Conservation (phyloP, 2,113 vertebrate species). For the Rafetus swinhoei region DNA sequence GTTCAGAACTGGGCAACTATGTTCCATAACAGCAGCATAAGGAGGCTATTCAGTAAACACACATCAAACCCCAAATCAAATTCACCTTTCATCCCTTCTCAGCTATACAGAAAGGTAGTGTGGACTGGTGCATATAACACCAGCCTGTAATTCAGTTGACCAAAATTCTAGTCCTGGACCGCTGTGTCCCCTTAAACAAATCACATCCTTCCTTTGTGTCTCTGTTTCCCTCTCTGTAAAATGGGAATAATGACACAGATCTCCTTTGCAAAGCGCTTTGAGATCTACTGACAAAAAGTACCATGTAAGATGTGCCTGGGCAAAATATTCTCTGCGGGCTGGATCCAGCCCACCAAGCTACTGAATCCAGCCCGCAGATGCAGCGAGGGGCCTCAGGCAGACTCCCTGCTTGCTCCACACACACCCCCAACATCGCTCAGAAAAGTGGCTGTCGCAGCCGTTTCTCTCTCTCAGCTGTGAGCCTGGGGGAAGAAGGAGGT, state of each 20-base stretch:
- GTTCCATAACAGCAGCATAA: not conserved
- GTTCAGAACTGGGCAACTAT: fast-evolving
- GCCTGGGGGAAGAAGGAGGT: too few relatives aligned
- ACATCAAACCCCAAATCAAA: not conserved
- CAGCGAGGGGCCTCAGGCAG: too few relatives aligned
- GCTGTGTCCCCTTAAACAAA: not conserved
- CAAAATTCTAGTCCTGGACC: not conserved
- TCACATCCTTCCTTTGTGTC: not conserved
- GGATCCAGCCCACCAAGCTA: too few relatives aligned
- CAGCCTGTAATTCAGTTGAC: fast-evolving
- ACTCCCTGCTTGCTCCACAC: too few relatives aligned
- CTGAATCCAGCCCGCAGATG: too few relatives aligned
- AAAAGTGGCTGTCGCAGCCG: too few relatives aligned
- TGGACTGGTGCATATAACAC: not conserved
- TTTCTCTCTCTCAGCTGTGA: too few relatives aligned
- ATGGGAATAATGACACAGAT: not conserved
- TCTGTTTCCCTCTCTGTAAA: not conserved
- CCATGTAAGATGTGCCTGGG: too few relatives aligned
- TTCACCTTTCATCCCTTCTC: fast-evolving
- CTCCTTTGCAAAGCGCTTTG: not conserved
- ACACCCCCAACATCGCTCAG: too few relatives aligned
- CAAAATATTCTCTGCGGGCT: too few relatives aligned
- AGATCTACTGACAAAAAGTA: not conserved
- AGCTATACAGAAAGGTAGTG: fast-evolving
- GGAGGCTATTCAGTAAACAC: not conserved